Base-by-base conservation (phyloP, 2,888 invertebrate genomes). In the Dicycla oo region DNA sequence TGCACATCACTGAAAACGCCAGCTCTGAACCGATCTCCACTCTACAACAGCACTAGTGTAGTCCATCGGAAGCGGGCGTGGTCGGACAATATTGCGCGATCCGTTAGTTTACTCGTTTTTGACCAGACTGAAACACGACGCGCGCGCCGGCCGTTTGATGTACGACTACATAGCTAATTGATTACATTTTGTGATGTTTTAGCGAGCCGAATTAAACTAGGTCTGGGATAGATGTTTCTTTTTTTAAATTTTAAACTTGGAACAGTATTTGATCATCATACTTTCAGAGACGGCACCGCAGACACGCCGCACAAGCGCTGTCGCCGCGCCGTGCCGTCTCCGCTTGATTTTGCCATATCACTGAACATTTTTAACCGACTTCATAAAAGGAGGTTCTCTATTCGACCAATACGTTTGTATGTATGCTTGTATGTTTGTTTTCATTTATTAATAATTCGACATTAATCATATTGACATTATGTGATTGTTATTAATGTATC, bases 61-160 rank as follows among this genome's bases (percentile, higher is more conserved):
- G 91, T 93, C 93, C 92, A 94, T 94, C 94, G 95, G 94, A 95
- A 93, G 85, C 88, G 84, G 95, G 95, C 94, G 95, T 94, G 94
- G 92, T 88, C 77, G 74, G 90, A 92, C 93, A 93, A 92, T 92
- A 94, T 94, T 93, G 93, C 92, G 89, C 91, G 91, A 91, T 91
- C 91, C 88, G 89, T 88, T 88, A 86, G 87, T 88, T 88, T 87
- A 87, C 84, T 82, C 88, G 89, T 89, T 91, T 92, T 92, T 74
- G 65, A 78, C 67, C 62, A 51, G 70, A 76, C 78, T 79, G 76
- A 61, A 80, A 84, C 75, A 63, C 34, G 80, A 74, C 65, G 65
- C 73, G 5, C 8, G 57, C 53, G 63, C 49, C 60, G 63, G 18
- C 62, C 69, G 77, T 78, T 79, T 73, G 66, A 66, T 79, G 57